Evolutionary conservation across 23 tunicate genomes (phyloP), one percentile per base, ranked within the genome.

Genomic region (Diplosoma virens): DNA sequence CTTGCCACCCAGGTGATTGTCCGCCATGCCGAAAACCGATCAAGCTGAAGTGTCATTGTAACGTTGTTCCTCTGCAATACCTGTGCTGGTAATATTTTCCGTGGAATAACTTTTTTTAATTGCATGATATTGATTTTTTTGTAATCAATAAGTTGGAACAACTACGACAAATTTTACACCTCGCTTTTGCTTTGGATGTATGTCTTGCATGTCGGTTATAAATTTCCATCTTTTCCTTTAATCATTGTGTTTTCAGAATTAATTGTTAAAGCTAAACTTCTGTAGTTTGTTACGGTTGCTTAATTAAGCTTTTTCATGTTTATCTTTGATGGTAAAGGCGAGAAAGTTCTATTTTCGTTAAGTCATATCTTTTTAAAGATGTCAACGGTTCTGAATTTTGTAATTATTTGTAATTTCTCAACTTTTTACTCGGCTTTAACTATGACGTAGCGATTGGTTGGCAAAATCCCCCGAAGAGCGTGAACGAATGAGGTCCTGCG

Each of bases 1-100:
- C 81, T 33, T 92, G 97, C 41, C 97, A 92, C 60, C 27, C 73
- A 2, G 87, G 67, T n/a, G 80, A 47, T 16, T 92, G 97, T 54
- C 82, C 87, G 37, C 92, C 91, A 0, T 92, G 97, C 47, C 72
- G 50, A 22, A 85, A 80, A 63, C 83, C 67, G 22, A 28, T 92
- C 0, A 37, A 81, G 24, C 67, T 60, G 53, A 55, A 60, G 53
- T 92, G 97, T 52, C 82, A 92, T 59, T 92, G 97, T 45, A 80
- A 81, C 0, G 31, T 71, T 35, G 75, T 80, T 6, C 50, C 23
- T 1, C 24, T 85, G 46, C 56, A 92, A 22, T 76, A 59, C 59
- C 67, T 80, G 16, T 92, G 97, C 87, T 37, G 88, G 97, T 92
- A 45, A 26, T 82, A 32, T 59, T 25, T 53, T 31, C 9, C 18